phyloP scores from a whole-genome alignment of 1,140 invertebrate genomes.

The Phocides pigmalion region DNA sequence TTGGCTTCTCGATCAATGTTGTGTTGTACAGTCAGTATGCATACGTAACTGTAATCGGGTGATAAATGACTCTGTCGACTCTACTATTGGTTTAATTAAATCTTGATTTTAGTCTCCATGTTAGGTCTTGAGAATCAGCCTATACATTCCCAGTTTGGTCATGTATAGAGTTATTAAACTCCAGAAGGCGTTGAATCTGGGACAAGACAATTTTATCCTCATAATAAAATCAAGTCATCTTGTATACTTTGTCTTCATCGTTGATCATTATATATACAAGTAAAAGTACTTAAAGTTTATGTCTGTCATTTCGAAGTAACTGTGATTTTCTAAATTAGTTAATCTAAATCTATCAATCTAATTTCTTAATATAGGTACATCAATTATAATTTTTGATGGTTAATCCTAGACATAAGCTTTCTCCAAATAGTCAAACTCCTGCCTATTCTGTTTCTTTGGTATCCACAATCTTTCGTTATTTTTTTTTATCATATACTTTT shows the following conservation, averaged over 20 bases:
- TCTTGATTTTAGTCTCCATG: conserved; percentile 47
- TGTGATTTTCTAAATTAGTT: no score
- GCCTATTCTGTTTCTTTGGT: no score
- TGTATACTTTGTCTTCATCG: conserved; percentile 35
- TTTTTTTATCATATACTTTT: no score
- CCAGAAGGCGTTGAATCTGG: conserved; percentile 45
- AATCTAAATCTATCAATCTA: not conserved
- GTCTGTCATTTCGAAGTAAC: no score
- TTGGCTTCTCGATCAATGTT: conserved; percentile 25
- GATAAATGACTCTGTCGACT: conserved; percentile 26
- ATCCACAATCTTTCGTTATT: no score
- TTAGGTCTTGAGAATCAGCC: conserved; percentile 52
- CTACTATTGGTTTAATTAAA: conserved; percentile 48
- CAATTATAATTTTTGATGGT: no score
- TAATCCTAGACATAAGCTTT: no score
- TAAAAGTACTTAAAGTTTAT: no score
- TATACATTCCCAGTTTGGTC: conserved; percentile 57
- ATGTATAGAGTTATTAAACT: conserved; percentile 51
- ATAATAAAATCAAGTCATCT: conserved; percentile 41
- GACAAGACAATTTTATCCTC: conserved; percentile 52
- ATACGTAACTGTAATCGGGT: conserved; percentile 20
- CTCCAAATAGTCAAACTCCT: no score
- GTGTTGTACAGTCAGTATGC: conserved; percentile 20
- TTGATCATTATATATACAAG: conserved; percentile 43
- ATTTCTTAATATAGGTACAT: no score